phyloP scores from a whole-genome alignment of 2,888 invertebrate genomes.

The Leptinotarsa peninsularis region DNA sequence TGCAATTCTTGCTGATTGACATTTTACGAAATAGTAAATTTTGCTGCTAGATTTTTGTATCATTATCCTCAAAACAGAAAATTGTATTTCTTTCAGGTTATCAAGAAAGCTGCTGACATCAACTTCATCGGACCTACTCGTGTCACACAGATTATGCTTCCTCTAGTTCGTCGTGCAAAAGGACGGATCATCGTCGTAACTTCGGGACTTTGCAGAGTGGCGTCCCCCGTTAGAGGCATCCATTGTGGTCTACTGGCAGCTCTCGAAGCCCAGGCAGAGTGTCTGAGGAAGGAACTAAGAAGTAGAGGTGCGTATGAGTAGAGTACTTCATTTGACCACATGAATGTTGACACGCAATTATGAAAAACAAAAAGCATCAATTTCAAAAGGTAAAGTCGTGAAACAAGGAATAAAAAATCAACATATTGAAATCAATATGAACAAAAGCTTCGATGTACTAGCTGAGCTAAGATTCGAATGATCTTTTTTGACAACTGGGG shows the following conservation, averaged over 20 bases:
- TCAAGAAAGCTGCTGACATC: constrained; percentile 75
- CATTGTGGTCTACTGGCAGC: constrained; percentile 85
- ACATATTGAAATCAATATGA: no score
- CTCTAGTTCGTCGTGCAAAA: constrained; percentile 80
- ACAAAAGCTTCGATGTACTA: no score
- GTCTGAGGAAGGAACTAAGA: constrained; percentile 77
- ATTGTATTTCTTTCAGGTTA: constrained; percentile 57
- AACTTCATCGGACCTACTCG: constrained; percentile 80
- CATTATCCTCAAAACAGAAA: background rate
- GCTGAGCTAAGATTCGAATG: no score
- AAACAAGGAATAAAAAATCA: no score
- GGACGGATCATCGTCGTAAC: constrained; percentile 85
- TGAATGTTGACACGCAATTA: background rate
- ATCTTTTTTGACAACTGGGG: no score
- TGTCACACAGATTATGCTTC: constrained; percentile 79
- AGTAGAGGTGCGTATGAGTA: constrained; percentile 40
- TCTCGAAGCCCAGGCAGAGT: constrained; percentile 83
- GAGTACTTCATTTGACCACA: background rate
- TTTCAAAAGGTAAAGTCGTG: no score
- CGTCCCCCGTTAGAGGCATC: constrained; percentile 83
- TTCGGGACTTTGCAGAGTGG: constrained; percentile 83
- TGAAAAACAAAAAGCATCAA: no score
- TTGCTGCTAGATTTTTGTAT: no score
- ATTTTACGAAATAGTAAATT: no score
- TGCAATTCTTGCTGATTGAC: no score